phyloP scores from a whole-genome alignment of 2,888 invertebrate genomes.

The Scotopteryx bipunctaria region DNA sequence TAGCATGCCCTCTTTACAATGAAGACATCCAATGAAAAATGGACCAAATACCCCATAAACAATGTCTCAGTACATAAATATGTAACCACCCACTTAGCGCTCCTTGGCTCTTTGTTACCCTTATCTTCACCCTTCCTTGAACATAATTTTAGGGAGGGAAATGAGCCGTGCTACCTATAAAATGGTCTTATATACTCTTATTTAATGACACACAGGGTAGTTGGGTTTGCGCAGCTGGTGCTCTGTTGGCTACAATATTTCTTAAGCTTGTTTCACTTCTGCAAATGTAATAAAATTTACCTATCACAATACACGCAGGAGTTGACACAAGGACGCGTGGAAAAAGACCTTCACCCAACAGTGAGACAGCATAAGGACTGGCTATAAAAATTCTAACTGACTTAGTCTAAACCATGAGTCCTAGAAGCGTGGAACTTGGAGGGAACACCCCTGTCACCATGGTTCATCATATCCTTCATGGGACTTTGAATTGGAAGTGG shows the following conservation, averaged over 20 bases:
- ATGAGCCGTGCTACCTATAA: slow-evolving; percentile 41
- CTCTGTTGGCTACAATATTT: slow-evolving; percentile 2
- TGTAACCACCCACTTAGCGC: slow-evolving; percentile 38
- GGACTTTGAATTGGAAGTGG: too few species aligned
- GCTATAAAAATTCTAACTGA: too few species aligned
- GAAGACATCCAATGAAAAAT: slow-evolving; percentile 11
- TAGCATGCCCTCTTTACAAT: slow-evolving; percentile 6
- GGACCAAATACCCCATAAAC: slow-evolving; percentile 25
- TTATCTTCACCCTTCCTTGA: slow-evolving; percentile 37
- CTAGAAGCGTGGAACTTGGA: too few species aligned
- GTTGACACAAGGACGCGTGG: too few species aligned
- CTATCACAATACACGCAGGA: too few species aligned
- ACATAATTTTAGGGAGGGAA: slow-evolving; percentile 44
- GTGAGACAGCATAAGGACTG: too few species aligned
- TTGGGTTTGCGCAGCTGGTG: slow-evolving; percentile 19
- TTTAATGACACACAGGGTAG: slow-evolving; percentile 25
- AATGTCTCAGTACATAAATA: slow-evolving; percentile 36
- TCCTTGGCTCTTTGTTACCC: slow-evolving; percentile 39
- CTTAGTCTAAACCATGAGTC: too few species aligned
- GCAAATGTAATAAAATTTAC: neutral
- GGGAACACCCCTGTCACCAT: too few species aligned
- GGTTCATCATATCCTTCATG: too few species aligned
- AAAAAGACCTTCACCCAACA: too few species aligned
- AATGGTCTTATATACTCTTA: slow-evolving; percentile 29
- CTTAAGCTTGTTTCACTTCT: neutral